Evolutionary conservation across 2,797 vertebrate genomes (phyloP).

Genomic region (Botia kubotai): DNA sequence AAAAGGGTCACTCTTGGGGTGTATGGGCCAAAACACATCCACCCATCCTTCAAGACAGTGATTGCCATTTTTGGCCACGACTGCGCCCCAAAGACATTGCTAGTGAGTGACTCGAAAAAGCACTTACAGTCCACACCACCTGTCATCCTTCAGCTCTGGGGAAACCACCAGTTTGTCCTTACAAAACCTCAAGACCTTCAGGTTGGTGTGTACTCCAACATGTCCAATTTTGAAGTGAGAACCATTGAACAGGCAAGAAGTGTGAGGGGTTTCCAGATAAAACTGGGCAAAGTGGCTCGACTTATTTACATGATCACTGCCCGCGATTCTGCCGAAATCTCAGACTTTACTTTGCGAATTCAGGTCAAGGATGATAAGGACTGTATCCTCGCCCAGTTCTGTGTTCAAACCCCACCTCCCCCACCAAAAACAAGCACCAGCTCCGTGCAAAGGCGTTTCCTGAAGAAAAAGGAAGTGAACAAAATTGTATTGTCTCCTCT

Average conservation of each 20-base stretch:
- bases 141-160: constrained; percentile 92
- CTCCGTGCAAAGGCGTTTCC: constrained; percentile 86
- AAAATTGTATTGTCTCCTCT: constrained; percentile 92
- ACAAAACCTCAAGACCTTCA: constrained; percentile 88
- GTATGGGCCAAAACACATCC: constrained; percentile 95
- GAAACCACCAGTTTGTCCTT: constrained; percentile 91
- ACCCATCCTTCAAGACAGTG: constrained; percentile 94
- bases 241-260: constrained; percentile 83
- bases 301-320: constrained; percentile 88
- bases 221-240: constrained; percentile 90
- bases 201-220: constrained; percentile 92
- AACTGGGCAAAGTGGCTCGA: constrained; percentile 92
- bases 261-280: constrained; percentile 92
- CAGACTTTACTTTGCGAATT: constrained; percentile 90
- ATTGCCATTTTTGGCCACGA: constrained; percentile 94
- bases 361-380: constrained; percentile 91
- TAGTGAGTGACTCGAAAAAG: constrained; percentile 87
- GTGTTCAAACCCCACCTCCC: constrained; percentile 91
- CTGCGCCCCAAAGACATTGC: constrained; percentile 89
- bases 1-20: constrained; percentile 93
- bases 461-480: constrained; percentile 94
- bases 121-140: constrained; percentile 81
- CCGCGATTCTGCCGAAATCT: constrained; percentile 82
- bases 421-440: constrained; percentile 87
- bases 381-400: constrained; percentile 90